These are phyloP conservation scores for Xylocopa sonorina DNA, from an alignment of 1,140 invertebrate genomes.

Conservation along the genomic window DNA sequence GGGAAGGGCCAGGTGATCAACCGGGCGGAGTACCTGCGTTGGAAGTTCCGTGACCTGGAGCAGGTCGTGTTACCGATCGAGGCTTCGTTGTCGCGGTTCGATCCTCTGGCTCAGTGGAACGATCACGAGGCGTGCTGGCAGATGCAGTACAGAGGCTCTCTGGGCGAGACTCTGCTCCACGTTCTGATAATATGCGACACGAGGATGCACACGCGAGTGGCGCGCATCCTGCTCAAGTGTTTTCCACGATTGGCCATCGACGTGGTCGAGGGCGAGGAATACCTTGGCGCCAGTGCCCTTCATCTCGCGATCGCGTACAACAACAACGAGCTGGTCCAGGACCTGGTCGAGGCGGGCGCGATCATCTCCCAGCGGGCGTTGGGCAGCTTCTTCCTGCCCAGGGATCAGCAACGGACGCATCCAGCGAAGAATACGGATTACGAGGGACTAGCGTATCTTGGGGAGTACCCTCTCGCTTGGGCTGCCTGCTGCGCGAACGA, in stretches of 20 bases:
- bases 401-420: conserved; percentile 91
- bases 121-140: conserved; percentile 98
- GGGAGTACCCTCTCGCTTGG: conserved; percentile 98
- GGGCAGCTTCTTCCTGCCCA: conserved; percentile 95
- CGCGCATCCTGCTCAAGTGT: conserved; percentile 93
- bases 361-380: conserved; percentile 95
- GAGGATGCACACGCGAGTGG: conserved; percentile 91
- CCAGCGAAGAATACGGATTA: conserved; percentile 93
- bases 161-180: conserved; percentile 97
- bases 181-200: conserved; percentile 97
- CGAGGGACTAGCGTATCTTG: conserved; percentile 96
- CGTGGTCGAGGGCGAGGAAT: conserved; percentile 98
- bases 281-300: conserved; percentile 96
- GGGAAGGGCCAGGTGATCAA: conserved; percentile 94
- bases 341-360: conserved; percentile 94
- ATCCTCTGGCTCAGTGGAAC: conserved; percentile 92
- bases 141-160: conserved; percentile 96
- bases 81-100: conserved; percentile 89
- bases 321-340: conserved; percentile 97
- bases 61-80: conserved; percentile 92
- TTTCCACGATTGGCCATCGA: conserved; percentile 96
- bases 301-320: conserved; percentile 98
- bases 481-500: conserved; percentile 98
- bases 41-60: conserved; percentile 95
- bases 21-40: conserved; percentile 94